phyloP scores from a whole-genome alignment of 2,797 vertebrate species.

The Pipistrellus pygmaeus region DNA sequence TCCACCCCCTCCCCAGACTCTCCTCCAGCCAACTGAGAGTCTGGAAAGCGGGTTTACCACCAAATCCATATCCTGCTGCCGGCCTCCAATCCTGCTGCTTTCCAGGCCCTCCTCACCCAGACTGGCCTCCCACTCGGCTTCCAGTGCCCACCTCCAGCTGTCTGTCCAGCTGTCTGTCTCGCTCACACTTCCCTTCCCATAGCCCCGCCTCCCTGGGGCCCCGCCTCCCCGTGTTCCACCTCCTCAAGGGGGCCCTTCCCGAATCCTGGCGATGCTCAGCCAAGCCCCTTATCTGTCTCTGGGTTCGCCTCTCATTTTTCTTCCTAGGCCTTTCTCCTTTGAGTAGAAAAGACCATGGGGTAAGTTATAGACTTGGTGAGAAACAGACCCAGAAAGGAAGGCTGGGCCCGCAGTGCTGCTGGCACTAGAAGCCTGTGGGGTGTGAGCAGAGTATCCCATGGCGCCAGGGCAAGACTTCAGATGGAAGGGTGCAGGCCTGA shows the following conservation, averaged over 20 bases:
- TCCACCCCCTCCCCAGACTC: neutral
- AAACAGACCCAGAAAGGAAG: neutral
- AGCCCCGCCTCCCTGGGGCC: neutral
- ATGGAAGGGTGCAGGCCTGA: neutral
- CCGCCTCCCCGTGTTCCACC: no score
- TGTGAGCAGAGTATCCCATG: neutral
- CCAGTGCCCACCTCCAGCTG: neutral
- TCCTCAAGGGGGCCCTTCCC: neutral
- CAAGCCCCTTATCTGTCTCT: neutral
- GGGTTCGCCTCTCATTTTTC: neutral
- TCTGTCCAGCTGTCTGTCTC: neutral
- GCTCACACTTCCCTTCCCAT: neutral
- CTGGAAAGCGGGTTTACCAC: neutral
- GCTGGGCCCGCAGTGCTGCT: neutral
- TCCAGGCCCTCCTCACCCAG: neutral
- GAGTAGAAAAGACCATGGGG: neutral
- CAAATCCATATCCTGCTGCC: neutral
- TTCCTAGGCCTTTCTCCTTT: neutral
- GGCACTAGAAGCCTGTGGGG: neutral
- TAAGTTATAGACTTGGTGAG: neutral
- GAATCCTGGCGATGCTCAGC: neutral
- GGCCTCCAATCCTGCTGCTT: neutral
- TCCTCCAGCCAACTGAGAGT: neutral
- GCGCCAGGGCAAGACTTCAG: neutral
- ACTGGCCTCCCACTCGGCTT: neutral